Conservation (phyloP, 2,797 vertebrate genomes). For the Halcyon badia region DNA sequence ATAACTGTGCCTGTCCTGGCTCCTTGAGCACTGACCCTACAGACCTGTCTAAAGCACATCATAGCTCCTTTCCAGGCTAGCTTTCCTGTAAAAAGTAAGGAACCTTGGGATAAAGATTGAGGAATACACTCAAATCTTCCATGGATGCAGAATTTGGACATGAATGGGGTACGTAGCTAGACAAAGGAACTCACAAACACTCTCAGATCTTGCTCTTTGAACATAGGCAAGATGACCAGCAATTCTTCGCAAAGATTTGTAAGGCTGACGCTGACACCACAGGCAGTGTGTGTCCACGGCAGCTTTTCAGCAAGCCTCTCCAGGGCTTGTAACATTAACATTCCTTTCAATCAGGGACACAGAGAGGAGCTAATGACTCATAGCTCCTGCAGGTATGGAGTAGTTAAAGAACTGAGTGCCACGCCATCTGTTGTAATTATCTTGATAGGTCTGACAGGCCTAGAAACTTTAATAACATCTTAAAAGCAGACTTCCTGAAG, state of each 20-base stretch:
- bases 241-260: background rate
- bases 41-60: background rate
- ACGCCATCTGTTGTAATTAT: constrained; percentile 49
- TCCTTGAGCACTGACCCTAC: background rate
- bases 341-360: constrained; percentile 1
- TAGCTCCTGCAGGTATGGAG: constrained; percentile 36
- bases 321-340: background rate
- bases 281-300: background rate
- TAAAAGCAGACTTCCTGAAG: constrained; percentile 43
- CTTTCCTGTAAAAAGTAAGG: background rate
- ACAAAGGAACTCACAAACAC: background rate
- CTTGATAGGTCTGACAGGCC: constrained; percentile 37
- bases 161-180: background rate
- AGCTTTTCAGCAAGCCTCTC: constrained; percentile 2
- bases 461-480: constrained; percentile 9
- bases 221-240: background rate
- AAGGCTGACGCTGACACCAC: background rate
- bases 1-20: background rate
- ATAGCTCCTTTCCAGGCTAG: background rate
- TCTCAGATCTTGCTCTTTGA: background rate
- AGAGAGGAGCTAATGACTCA: constrained; percentile 48
- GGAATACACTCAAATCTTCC: background rate
- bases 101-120: background rate
- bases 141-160: background rate
- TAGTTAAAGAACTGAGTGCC: constrained; percentile 27